Percentiles rank a stretch among this genome's conserved stretches.
Conservation (phyloP, 2,113 vertebrate species). For the Trematocara variabile region DNA sequence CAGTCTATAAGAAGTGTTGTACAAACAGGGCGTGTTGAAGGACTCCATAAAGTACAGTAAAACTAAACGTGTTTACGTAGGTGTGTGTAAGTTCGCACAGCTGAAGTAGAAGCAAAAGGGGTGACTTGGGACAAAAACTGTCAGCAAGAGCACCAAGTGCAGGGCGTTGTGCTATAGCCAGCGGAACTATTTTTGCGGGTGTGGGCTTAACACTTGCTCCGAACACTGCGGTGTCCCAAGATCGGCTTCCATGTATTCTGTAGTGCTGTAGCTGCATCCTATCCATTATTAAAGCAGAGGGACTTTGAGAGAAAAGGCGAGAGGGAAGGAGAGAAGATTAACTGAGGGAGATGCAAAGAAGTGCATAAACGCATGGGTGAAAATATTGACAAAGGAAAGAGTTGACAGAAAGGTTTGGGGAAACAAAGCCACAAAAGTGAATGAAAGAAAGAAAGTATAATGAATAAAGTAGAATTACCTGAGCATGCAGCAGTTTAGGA, state of each 20-base stretch:
- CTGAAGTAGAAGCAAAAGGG: not conserved
- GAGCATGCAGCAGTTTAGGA: not conserved
- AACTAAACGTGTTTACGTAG: not conserved
- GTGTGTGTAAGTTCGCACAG: not conserved
- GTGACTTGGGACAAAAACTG: slow-evolving; percentile 2
- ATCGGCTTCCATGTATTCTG: slow-evolving; percentile 59
- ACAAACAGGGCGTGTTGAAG: not conserved
- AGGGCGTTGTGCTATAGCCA: slow-evolving; percentile 31
- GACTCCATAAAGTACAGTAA: not conserved
- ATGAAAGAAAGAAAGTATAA: not conserved
- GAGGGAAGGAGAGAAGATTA: not conserved
- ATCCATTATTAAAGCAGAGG: slow-evolving; percentile 64
- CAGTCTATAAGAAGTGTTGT: not conserved
- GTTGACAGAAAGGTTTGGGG: not conserved
- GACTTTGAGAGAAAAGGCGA: not conserved
- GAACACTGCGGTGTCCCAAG: slow-evolving; percentile 28
- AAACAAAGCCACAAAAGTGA: not conserved
- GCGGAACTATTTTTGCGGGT: slow-evolving; percentile 37
- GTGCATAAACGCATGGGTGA: not conserved
- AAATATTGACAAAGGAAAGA: not conserved
- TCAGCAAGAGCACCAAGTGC: not conserved
- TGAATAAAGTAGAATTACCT: not conserved
- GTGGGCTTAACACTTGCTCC: slow-evolving; percentile 8
- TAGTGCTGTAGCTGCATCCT: slow-evolving; percentile 45
- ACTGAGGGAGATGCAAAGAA: not conserved